phyloP scores from a whole-genome alignment of 1,140 invertebrate species.

The Musca domestica region DNA sequence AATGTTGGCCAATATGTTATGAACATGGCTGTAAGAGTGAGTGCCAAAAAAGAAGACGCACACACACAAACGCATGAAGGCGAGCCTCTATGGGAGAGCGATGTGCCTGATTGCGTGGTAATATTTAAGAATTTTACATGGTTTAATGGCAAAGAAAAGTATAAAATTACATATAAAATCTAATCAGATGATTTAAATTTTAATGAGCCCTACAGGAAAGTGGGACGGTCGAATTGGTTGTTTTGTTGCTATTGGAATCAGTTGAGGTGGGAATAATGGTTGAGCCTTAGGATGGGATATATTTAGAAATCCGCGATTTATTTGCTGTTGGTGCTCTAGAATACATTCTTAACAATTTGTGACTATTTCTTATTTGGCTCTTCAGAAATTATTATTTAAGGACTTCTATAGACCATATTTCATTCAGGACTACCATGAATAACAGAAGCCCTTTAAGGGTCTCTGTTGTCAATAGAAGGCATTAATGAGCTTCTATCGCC shows the following conservation, averaged over 20 bases:
- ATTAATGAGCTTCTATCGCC: no score
- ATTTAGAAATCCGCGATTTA: background rate
- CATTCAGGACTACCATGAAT: no score
- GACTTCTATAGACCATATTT: no score
- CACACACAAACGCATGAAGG: no score
- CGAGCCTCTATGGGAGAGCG: no score
- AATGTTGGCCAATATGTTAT: no score
- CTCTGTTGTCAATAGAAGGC: no score
- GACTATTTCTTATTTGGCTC: no score
- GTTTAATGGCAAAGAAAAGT: slow-evolving; percentile 12
- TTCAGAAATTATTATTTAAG: no score
- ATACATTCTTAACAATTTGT: no score
- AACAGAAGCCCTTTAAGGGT: no score
- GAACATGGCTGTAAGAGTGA: background rate
- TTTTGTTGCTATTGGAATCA: background rate
- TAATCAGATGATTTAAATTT: slow-evolving; percentile 22
- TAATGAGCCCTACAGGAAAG: background rate
- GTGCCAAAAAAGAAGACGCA: background rate
- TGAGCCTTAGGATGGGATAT: background rate
- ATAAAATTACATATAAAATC: slow-evolving; percentile 21
- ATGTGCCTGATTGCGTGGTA: slow-evolving; percentile 11
- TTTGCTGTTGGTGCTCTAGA: no score
- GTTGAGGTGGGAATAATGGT: background rate
- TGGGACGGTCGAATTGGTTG: background rate
- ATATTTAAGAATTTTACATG: slow-evolving; percentile 21